Percentiles rank a stretch among this genome's conserved stretches.
Evolutionary conservation across 2,888 invertebrate genomes (phyloP).

Genomic region (Spodoptera picta): DNA sequence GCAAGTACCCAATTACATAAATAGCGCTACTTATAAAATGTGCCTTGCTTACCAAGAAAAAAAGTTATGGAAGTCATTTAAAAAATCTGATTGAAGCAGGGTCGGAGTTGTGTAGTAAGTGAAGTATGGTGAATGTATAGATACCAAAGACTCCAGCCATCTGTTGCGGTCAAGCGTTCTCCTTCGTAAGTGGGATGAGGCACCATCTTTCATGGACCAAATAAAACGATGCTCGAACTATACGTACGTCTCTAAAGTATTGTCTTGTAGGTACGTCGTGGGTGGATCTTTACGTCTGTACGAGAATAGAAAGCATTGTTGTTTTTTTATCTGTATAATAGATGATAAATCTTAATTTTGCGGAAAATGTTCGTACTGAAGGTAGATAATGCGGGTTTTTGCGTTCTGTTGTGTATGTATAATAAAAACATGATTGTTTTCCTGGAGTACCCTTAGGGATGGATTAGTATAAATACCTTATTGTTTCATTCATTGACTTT

Average conservation of each 20-base stretch:
- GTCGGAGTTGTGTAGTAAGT: slow-evolving; percentile 29
- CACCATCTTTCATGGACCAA: slow-evolving; percentile 75
- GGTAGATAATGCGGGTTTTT: too few species aligned
- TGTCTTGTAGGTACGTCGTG: slow-evolving; percentile 52
- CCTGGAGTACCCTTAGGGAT: too few species aligned
- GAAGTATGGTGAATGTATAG: slow-evolving; percentile 50
- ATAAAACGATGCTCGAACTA: slow-evolving; percentile 68
- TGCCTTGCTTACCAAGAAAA: too few species aligned
- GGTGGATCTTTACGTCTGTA: slow-evolving; percentile 40
- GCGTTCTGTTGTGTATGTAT: too few species aligned
- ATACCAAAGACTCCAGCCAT: slow-evolving; percentile 71
- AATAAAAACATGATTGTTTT: too few species aligned
- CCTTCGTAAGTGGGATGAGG: slow-evolving; percentile 72
- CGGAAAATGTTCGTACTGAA: neutral
- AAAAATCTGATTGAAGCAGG: slow-evolving; percentile 40
- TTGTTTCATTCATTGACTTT: too few species aligned
- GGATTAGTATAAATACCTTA: too few species aligned
- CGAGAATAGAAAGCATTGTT: slow-evolving; percentile 41
- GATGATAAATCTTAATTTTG: slow-evolving; percentile 27
- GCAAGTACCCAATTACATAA: too few species aligned
- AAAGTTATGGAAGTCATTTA: too few species aligned
- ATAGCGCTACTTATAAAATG: too few species aligned
- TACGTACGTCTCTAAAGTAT: slow-evolving; percentile 48
- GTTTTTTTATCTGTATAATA: slow-evolving; percentile 20
- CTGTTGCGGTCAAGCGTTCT: slow-evolving; percentile 83